A percentile compares a stretch with the other conserved stretches of the same genome.
These are phyloP conservation scores for Listrodromus nycthemerus DNA, from an alignment of 2,888 invertebrate genomes.

Conservation along the genomic window DNA sequence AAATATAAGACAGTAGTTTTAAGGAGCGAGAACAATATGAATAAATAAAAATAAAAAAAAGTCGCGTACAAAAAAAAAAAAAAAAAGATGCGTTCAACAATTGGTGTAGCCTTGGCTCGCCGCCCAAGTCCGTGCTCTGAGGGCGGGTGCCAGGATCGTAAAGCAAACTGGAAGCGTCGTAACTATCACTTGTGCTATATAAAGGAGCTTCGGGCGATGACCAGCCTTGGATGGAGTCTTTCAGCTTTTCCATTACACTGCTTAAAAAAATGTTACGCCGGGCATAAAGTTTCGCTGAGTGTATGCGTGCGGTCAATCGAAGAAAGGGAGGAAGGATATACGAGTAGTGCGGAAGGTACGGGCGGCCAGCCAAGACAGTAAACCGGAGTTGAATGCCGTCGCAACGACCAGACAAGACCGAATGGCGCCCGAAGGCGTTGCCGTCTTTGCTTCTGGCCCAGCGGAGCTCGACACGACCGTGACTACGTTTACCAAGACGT, in stretches of 20 bases:
- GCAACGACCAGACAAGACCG: conserved; percentile 63
- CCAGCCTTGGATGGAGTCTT: conserved; percentile 1
- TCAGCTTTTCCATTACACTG: not conserved
- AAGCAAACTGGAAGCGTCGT: conserved; percentile 32
- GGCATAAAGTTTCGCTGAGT: not conserved
- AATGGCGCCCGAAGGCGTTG: conserved; percentile 61
- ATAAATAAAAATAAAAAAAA: not conserved
- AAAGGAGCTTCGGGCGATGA: conserved; percentile 11
- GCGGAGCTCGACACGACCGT: too few relatives aligned
- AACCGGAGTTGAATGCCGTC: conserved; percentile 63
- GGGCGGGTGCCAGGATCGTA: conserved; percentile 54
- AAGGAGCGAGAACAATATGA: too few relatives aligned
- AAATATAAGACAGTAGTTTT: too few relatives aligned
- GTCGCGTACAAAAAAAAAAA: not conserved
- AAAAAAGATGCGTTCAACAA: conserved; percentile 27
- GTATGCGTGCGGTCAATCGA: conserved; percentile 32
- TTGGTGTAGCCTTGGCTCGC: conserved; percentile 46
- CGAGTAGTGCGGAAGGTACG: conserved; percentile 27
- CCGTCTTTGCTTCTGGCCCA: conserved; percentile 38
- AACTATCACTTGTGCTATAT: conserved; percentile 27
- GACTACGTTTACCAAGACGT: too few relatives aligned
- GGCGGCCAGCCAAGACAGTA: conserved; percentile 65
- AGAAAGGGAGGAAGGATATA: conserved; percentile 14
- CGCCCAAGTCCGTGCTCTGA: conserved; percentile 31
- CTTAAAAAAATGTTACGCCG: not conserved